A percentile compares a stretch with the other conserved stretches of the same genome.
Conservation (phyloP, 2,113 vertebrate species). For the Leptodactylus fuscus region DNA sequence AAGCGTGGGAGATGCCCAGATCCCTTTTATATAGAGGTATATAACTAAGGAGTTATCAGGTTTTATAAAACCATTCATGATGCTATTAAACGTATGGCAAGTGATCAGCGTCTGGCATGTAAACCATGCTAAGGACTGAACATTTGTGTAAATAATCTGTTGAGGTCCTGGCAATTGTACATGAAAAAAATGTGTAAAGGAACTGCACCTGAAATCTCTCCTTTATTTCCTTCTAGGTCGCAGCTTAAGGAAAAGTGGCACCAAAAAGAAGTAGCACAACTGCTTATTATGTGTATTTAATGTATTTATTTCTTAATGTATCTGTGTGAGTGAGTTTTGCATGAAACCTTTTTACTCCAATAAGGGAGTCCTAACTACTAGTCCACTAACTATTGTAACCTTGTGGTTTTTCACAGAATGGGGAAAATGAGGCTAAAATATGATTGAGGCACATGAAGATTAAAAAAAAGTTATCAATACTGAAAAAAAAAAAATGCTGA, state of each 20-base stretch:
- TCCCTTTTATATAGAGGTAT: constrained; percentile 61
- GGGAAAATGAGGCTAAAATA: constrained; percentile 1
- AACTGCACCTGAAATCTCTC: too few species aligned
- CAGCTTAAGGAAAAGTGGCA: constrained; percentile 63
- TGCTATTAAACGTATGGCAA: too few species aligned
- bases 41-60: constrained; percentile 43
- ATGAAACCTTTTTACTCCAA: constrained; percentile 58
- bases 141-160: too few species aligned
- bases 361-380: constrained; percentile 42
- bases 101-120: too few species aligned
- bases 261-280: constrained; percentile 67
- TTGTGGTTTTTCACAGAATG: constrained; percentile 31
- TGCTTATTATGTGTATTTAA: constrained; percentile 50
- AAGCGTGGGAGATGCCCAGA: constrained; percentile 64
- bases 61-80: too few species aligned
- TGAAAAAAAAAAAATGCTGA: constrained; percentile 9
- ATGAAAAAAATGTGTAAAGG: too few species aligned
- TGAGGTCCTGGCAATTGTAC: too few species aligned
- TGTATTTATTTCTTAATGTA: constrained; percentile 42
- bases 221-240: constrained; percentile 53
- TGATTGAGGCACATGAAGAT: not conserved
- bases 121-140: too few species aligned
- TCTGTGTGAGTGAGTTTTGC: constrained; percentile 52
- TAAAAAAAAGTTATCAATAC: not conserved
- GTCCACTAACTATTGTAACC: constrained; percentile 45